Evolutionary conservation across 2,797 vertebrate genomes (phyloP).

Genomic region (Acanthopagrus latus): DNA sequence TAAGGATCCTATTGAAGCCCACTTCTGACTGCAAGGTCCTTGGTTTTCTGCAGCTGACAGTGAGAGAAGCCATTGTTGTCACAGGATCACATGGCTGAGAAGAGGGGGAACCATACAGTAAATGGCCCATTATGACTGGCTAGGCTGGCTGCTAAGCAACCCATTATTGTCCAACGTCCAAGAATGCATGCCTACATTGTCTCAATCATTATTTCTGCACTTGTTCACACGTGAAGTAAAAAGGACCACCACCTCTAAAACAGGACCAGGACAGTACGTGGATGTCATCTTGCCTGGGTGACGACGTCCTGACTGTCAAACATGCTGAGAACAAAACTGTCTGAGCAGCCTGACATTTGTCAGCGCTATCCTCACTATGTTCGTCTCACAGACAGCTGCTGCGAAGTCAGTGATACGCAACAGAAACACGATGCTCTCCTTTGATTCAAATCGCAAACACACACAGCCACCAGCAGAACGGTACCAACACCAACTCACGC

Average conservation of each 20-base stretch:
- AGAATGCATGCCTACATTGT: conserved; percentile 9
- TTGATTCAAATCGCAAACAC: conserved; percentile 34
- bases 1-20: conserved; percentile 4
- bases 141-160: conserved; percentile 26
- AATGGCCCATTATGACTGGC: conserved; percentile 25
- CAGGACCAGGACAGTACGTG: background rate
- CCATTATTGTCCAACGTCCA: conserved; percentile 23
- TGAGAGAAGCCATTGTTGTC: conserved; percentile 55
- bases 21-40: conserved; percentile 23
- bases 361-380: conserved; percentile 18
- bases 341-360: conserved; percentile 26
- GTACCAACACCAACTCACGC: conserved; percentile 22
- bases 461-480: conserved; percentile 8
- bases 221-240: conserved; percentile 7
- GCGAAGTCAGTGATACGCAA: conserved; percentile 8
- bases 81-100: conserved; percentile 33
- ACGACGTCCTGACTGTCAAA: conserved; percentile 4
- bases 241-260: background rate
- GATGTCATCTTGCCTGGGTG: background rate
- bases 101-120: conserved; percentile 28
- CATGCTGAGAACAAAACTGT: conserved; percentile 12
- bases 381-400: conserved; percentile 16
- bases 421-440: conserved; percentile 23
- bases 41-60: conserved; percentile 21
- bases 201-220: conserved; percentile 12